Evolutionary conservation across 2,797 vertebrate species (phyloP), one percentile per base, ranked within the genome.

Genomic region (Enoplosus armatus): DNA sequence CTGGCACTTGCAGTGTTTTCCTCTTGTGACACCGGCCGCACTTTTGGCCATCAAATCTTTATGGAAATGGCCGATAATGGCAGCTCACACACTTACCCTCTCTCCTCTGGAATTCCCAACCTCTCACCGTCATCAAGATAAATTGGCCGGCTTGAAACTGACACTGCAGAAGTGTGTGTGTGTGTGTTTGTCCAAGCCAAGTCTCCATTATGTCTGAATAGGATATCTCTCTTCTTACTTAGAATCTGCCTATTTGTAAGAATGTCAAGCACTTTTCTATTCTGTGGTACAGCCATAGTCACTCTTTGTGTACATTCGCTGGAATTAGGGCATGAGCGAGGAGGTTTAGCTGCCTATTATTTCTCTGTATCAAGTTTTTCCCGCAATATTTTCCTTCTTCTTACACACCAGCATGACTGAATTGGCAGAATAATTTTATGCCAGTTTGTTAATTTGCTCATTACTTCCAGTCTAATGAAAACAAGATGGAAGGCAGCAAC

Each of bases 71-170:
- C 47, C 22, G 18, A 73, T 86, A 75, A 84, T 80, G 72, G 81
- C 70, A 59, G 53, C 75, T 73, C 68, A 22, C 78, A 76, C 80
- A 76, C 77, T 80, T 68, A 22, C 53, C 69, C 71, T 83, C 53
- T 68, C 56, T 76, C 45, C 82, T 71, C 26, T 85, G 85, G 85
- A 88, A 85, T 89, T 83, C 80, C 78, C 84, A 83, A 59, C 71
- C 58, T 87, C 80, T 82, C 62, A 16, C 87, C 77, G 85, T 92
- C 83, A 87, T 89, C 82, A 73, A 75, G 85, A 93, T 73, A 66
- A 81, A 91, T 86, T 89, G 80, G 71, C 85, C 1, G 31, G 82
- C 71, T 85, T 84, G 79, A 87, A 89, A 89, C 72, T 85, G 88
- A 93, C 85, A 83, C 86, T 85, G 84, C 85, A 85, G 67, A 79